Conservation (phyloP, 2,113 vertebrate species). For the Apodemus sylvaticus region DNA sequence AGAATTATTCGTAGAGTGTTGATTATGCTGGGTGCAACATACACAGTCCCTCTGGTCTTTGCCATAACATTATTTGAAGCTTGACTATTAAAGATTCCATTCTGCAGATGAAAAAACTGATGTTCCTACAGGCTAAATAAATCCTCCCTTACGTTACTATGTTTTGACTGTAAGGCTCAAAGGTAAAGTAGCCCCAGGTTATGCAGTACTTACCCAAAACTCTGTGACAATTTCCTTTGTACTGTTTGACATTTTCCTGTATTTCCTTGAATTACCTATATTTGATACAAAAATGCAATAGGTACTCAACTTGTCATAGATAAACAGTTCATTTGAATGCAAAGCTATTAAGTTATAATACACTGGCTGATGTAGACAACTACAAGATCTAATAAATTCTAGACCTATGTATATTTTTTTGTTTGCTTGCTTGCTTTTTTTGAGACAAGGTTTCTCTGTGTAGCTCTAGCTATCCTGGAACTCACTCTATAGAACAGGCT, state of each 20-base stretch:
- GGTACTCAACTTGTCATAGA: neutral
- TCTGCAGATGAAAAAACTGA: conserved; percentile 43
- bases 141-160: neutral
- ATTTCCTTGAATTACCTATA: neutral
- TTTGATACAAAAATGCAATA: neutral
- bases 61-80: neutral
- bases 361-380: neutral
- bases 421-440: too few relatives aligned
- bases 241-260: neutral
- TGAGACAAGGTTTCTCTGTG: too few relatives aligned
- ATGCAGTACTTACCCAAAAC: neutral
- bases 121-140: neutral
- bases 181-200: neutral
- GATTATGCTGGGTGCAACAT: neutral
- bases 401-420: conserved; percentile 34
- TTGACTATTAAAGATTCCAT: neutral
- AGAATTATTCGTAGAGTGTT: neutral
- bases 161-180: neutral
- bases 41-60: neutral
- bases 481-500: too few relatives aligned
- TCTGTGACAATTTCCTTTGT: neutral
- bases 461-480: too few relatives aligned
- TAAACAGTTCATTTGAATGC: neutral
- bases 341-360: conserved; percentile 35
- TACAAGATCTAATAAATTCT: conserved; percentile 27